Evolutionary conservation across 2,888 invertebrate species (phyloP).

Genomic region (Macrophya annulata): DNA sequence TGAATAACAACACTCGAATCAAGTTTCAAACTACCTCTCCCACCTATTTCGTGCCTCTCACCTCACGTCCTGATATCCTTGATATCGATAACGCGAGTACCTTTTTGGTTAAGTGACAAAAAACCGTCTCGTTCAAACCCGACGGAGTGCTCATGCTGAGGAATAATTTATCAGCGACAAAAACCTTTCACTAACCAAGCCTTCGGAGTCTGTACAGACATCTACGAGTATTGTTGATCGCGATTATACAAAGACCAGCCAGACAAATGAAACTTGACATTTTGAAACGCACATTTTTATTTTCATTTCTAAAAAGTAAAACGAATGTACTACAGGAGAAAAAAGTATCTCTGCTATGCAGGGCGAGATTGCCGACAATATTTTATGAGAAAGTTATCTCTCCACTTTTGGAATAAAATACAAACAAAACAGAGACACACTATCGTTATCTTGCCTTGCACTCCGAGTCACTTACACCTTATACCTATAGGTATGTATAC

Average conservation of each 20-base stretch:
- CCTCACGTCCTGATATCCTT: constrained; percentile 41
- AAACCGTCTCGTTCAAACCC: constrained; percentile 44
- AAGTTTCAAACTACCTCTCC: constrained; percentile 32
- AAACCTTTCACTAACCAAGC: not conserved
- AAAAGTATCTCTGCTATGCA: not conserved
- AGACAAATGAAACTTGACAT: not conserved
- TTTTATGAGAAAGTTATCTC: constrained; percentile 15
- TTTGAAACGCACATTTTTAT: not conserved
- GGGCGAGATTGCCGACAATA: not conserved
- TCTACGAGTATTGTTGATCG: not conserved
- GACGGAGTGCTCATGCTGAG: constrained; percentile 7
- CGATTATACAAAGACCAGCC: not conserved
- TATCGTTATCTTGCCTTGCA: constrained; percentile 52
- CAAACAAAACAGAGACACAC: constrained; percentile 15
- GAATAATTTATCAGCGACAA: constrained; percentile 39
- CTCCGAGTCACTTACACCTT: constrained; percentile 51
- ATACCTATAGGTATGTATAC: constrained; percentile 51
- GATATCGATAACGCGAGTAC: constrained; percentile 44
- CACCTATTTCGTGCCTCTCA: constrained; percentile 8
- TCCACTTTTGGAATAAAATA: constrained; percentile 22
- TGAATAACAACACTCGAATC: constrained; percentile 42
- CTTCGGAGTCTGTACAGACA: not conserved
- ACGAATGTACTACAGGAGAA: not conserved
- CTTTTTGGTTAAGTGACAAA: constrained; percentile 18
- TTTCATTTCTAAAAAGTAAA: not conserved